Base-by-base conservation (phyloP, 2,888 invertebrate species). In the Eristalis pertinax region DNA sequence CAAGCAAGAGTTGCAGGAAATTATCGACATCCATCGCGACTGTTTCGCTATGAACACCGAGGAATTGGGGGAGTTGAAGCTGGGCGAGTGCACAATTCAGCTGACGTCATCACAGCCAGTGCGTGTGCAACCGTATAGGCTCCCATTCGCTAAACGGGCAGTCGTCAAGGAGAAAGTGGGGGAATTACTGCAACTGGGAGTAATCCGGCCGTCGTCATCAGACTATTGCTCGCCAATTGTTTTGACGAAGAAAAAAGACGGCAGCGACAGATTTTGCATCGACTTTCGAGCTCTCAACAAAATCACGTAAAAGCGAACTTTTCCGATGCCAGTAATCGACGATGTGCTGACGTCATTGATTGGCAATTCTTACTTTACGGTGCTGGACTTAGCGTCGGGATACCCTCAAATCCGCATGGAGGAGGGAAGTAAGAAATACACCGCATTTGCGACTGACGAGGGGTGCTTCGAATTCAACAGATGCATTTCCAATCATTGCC, bases 331-430 rank as follows among this genome's bases (percentile, higher is more conserved):
- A 3, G 58, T 58, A 10, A 58, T 58, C 7, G 58, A 58, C 4
- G 58, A 58, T 4, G 24, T 58, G 24, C 22, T 58, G 4, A 13
- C 22, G 11, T 24, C 58, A 4, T 24, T 58, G 24, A 10, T 2
- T 13, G 58, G 58, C 1, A 22, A 58, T 3, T 24, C 22, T 11
- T 58, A 11, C 22, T 58, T 60, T 26, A 15, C 13, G 11, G 24
- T 24, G 19, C 41, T 84, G 19, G 80, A 85, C 26, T 22, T 80
- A 41, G 41, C 64, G 11, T 74, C 68, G 7, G 78, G 75, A 3
- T 78, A 82, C 62, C 32, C 76, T 11, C 81, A 77, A n/a, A 76
- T 77, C 7, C 41, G 19, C 10, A 60, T 85, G 70, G 80, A 65
- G 41, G 75, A 80, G 22, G 1, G 19, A 0, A 70, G 76, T 22